Base-by-base conservation (phyloP, 2,797 vertebrate genomes). In the Clarias fuscus region DNA sequence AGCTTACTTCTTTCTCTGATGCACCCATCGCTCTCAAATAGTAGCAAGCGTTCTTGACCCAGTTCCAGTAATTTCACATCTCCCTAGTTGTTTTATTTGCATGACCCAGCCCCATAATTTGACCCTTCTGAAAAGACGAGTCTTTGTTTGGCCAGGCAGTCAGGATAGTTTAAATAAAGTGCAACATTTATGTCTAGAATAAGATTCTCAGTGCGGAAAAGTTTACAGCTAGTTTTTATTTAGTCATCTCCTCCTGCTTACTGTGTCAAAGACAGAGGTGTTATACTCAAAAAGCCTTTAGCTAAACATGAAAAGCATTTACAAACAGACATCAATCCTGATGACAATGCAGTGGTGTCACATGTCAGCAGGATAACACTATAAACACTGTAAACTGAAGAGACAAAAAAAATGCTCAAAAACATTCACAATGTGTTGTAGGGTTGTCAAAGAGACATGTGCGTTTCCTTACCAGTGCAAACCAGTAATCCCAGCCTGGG, bases 401-500 rank as follows among this genome's bases (percentile, higher is more conserved):
- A 80, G 78, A 61, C 14, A 18, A 53, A 68, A 65, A 65, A 24
- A 65, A n/a, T 1, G 22, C 7, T 64, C 78, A 78, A 59, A 78
- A 62, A 22, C 53, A 78, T 30, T 1, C 17, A 77, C 30, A 15
- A 56, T 76, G 64, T 14, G 30, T 22, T 80, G 48, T 56, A 18
- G 53, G 13, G 6, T 79, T 67, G 4, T 40, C 20, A 7, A 1
- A 10, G 15, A 4, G 27, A 40, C 53, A 76, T 48, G 2, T 61
- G 6, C 10, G 8, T 7, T 64, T 82, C 82, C 97, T 95, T 92
- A 99, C 98, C 97, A 99, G 93, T 77, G 96, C 98, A 82, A 97
- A 96, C 98, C 98, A 99, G 90, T 96, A 96, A 93, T 92, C 98
- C 98, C 98, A 99, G 85, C 98, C 98, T 15, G 95, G 96, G 83